A percentile compares a stretch with the other conserved stretches of the same genome.
Conservation (phyloP, 2,797 vertebrate genomes). For the Sibirionetta formosa region DNA sequence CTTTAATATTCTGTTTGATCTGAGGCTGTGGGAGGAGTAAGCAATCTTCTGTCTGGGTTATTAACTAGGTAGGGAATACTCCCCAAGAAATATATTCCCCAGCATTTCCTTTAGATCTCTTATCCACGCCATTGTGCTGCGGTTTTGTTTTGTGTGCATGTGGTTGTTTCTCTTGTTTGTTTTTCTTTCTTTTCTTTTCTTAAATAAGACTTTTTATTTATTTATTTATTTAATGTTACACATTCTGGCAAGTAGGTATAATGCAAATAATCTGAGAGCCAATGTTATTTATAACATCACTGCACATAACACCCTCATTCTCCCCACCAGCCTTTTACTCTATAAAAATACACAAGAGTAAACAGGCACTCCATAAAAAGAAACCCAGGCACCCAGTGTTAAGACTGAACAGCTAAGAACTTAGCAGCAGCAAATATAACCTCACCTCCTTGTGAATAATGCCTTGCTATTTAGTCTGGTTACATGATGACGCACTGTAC, state of each 20-base stretch:
- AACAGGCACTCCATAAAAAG: constrained; percentile 53
- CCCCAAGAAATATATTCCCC: background rate
- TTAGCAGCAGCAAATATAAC: constrained; percentile 28
- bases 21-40: constrained; percentile 29
- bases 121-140: background rate
- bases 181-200: background rate
- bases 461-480: constrained; percentile 19
- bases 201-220: background rate
- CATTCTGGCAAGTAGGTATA: constrained; percentile 16
- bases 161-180: background rate
- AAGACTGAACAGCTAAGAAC: constrained; percentile 46
- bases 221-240: background rate
- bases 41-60: constrained; percentile 22
- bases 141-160: background rate
- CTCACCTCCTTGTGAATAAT: constrained; percentile 14
- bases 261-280: constrained; percentile 52
- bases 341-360: constrained; percentile 62
- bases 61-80: background rate
- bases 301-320: constrained; percentile 68
- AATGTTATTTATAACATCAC: constrained; percentile 30
- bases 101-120: background rate
- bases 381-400: constrained; percentile 28
- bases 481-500: background rate
- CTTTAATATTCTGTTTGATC: constrained; percentile 54
- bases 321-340: constrained; percentile 40